Base-by-base conservation (phyloP, 2,888 invertebrate species). In the Hypomecis atomaria region DNA sequence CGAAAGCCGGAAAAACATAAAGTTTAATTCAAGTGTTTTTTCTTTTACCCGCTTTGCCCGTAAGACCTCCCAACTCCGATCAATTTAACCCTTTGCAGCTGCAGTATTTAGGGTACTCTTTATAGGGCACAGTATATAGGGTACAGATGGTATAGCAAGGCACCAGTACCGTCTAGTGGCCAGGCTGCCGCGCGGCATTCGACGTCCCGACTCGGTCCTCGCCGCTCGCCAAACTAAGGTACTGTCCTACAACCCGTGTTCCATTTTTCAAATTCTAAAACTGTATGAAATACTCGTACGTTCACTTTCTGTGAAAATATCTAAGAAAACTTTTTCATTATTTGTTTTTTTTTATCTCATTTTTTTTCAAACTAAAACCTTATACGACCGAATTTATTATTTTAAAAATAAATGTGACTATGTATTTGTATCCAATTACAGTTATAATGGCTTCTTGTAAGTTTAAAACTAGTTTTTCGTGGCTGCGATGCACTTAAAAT, bases 171-270 rank as follows among this genome's bases (percentile, higher is more conserved):
- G 69, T 61, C 61, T 72, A 62, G 58, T 52, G 71, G 60, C 66
- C 70, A 64, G 70, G 48, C 69, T 75, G 83, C 82, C 87, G 89
- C 73, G 78, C 89, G 88, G 88, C 88, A 88, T 83, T 90, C 80
- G 66, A 80, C 83, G 79, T 74, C 78, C 80, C 75, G 81, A 81
- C 75, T 68, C 75, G 82, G 78, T 40, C 79, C 79, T 76, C 75
- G 80, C 74, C 75, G 75, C 83, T 78, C 87, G 88, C 82, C 68
- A 47, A 62, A 43, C 50, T 5, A 52, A 72, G 72, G 72, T 72
- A 72, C 59, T 50, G 58, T 62, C 49, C 50, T 36, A 49, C 45
- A 62, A 43, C 38, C 10, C 44, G 48, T 66, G 60, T 59, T 58
- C 66, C 43, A 52, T 58, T 56, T 64, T 66, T 52, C 5, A 66